phyloP scores from a whole-genome alignment of 2,113 vertebrate genomes.

The Myotis yumanensis region DNA sequence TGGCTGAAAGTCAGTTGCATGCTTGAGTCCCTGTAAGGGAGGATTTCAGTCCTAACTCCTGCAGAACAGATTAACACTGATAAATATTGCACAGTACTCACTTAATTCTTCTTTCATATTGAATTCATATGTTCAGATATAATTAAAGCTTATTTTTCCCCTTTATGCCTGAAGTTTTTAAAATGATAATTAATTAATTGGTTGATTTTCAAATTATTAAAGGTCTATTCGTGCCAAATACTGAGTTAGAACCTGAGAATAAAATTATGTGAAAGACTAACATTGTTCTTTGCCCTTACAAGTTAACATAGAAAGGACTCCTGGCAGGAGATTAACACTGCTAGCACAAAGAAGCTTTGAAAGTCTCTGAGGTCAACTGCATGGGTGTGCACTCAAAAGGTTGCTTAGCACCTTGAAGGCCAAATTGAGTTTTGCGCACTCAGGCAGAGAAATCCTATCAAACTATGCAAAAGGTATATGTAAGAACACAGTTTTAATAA shows the following conservation, averaged over 20 bases:
- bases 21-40: neutral
- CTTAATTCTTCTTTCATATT: neutral
- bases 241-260: neutral
- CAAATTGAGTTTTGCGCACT: neutral
- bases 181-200: neutral
- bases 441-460: neutral
- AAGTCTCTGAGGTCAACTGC: neutral
- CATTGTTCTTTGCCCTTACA: neutral
- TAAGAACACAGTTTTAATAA: neutral
- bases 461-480: neutral
- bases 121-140: neutral
- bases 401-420: neutral
- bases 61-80: neutral
- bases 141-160: neutral
- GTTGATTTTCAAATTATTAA: neutral
- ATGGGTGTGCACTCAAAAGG: neutral
- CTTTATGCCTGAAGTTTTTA: neutral
- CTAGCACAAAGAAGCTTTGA: neutral
- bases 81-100: neutral
- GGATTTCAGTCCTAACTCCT: neutral
- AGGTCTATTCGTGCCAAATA: neutral
- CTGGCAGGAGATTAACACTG: neutral
- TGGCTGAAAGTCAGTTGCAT: neutral
- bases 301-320: neutral
- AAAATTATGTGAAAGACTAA: neutral